These are phyloP conservation scores for Zeugodacus cucurbitae DNA, from an alignment of 1,140 invertebrate genomes.

Conservation along the genomic window DNA sequence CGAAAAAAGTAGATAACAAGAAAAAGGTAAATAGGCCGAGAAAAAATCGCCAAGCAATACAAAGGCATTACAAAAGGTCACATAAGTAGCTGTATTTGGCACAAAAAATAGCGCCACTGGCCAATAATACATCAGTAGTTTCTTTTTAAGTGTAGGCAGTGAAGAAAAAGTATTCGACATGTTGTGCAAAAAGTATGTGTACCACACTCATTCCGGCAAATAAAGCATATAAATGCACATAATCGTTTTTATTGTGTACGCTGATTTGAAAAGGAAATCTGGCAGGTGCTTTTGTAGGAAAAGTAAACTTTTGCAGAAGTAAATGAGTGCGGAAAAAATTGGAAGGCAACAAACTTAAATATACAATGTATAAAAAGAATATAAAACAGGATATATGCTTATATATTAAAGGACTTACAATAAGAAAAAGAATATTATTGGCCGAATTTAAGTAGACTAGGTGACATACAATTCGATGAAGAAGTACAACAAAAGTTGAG, in stretches of 20 bases:
- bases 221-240: background rate
- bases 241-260: background rate
- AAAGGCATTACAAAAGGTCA: background rate
- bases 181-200: background rate
- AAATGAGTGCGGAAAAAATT: background rate
- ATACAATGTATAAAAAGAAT: background rate
- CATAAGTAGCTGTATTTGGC: background rate
- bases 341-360: background rate
- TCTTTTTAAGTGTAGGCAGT: background rate
- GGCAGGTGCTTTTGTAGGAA: background rate
- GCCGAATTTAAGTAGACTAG: background rate
- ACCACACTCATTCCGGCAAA: background rate
- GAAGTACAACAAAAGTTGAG: too few relatives aligned
- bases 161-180: background rate
- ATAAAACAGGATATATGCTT: background rate
- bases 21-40: background rate
- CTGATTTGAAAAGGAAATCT: slow-evolving; percentile 14
- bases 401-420: background rate
- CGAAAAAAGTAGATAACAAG: background rate
- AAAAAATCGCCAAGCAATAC: background rate
- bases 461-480: too few relatives aligned
- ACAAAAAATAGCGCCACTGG: background rate
- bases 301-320: background rate
- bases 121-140: background rate
- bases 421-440: background rate